Conservation (phyloP, 1,140 invertebrate genomes). For the Amyelois transitella region DNA sequence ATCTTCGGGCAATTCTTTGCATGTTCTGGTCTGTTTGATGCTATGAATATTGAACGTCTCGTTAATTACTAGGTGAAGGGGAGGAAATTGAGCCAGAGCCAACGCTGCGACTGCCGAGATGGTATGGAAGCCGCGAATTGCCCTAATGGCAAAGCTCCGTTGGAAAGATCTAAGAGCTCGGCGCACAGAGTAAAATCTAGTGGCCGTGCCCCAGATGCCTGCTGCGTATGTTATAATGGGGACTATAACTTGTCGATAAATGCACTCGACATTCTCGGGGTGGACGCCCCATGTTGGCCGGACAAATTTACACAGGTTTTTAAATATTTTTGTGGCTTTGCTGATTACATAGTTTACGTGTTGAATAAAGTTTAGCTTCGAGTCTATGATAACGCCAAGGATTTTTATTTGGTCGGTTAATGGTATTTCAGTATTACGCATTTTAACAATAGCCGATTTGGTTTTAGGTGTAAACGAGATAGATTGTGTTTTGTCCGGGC, state of each 20-base stretch:
- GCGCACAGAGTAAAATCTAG: neutral
- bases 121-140: too few species aligned
- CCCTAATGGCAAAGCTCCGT: constrained; percentile 14
- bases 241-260: neutral
- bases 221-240: constrained; percentile 5
- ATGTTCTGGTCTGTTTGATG: constrained; percentile 13
- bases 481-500: neutral
- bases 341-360: neutral
- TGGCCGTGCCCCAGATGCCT: constrained; percentile 1
- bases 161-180: constrained; percentile 1
- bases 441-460: neutral
- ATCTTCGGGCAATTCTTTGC: neutral
- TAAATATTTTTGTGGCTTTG: neutral
- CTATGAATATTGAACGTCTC: constrained; percentile 7
- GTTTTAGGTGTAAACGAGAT: neutral
- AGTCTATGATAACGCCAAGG: neutral
- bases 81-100: too few species aligned
- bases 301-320: too few species aligned
- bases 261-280: neutral
- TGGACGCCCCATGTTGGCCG: neutral
- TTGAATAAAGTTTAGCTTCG: neutral
- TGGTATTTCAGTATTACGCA: neutral
- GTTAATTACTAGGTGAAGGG: too few species aligned
- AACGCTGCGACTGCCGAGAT: too few species aligned
- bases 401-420: neutral